These are phyloP conservation scores for Pseudomyrmex gracilis DNA, from an alignment of 1,140 invertebrate species.

Conservation along the genomic window DNA sequence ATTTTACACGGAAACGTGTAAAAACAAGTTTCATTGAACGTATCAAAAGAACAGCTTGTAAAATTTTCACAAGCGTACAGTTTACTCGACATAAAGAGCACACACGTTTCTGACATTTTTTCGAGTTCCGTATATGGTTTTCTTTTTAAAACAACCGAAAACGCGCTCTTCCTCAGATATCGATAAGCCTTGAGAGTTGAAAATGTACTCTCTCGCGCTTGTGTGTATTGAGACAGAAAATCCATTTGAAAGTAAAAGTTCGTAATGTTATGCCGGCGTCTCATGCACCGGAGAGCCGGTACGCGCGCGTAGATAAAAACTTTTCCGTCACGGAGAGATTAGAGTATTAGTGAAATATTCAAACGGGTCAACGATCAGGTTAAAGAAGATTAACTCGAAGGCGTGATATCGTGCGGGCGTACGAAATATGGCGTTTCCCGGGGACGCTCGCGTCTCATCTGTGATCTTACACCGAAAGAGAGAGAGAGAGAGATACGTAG, in stretches of 20 bases:
- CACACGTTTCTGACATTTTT: too few relatives aligned
- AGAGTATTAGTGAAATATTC: conserved; percentile 11
- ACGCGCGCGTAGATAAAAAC: neutral
- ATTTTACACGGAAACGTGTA: too few relatives aligned
- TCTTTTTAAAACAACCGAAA: too few relatives aligned
- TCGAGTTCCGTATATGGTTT: too few relatives aligned
- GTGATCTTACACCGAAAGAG: conserved; percentile 36
- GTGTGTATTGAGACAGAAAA: neutral
- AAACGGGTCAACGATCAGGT: conserved; percentile 29
- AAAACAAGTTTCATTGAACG: too few relatives aligned
- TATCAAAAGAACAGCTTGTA: too few relatives aligned
- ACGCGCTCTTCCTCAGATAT: too few relatives aligned
- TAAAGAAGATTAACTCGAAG: conserved; percentile 57
- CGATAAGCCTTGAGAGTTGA: neutral
- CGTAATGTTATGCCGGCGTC: neutral
- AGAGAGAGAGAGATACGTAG: neutral
- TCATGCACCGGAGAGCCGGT: neutral
- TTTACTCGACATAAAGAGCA: too few relatives aligned
- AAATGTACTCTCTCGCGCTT: neutral
- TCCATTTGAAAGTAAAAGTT: conserved; percentile 31
- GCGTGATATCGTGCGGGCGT: conserved; percentile 32
- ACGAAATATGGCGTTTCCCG: conserved; percentile 60
- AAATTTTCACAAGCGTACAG: too few relatives aligned
- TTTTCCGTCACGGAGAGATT: neutral
- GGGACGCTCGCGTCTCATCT: conserved; percentile 28